Evolutionary conservation across 2,113 vertebrate genomes (phyloP), one percentile per base, ranked within the genome.

Genomic region (Chionodraco myersi): DNA sequence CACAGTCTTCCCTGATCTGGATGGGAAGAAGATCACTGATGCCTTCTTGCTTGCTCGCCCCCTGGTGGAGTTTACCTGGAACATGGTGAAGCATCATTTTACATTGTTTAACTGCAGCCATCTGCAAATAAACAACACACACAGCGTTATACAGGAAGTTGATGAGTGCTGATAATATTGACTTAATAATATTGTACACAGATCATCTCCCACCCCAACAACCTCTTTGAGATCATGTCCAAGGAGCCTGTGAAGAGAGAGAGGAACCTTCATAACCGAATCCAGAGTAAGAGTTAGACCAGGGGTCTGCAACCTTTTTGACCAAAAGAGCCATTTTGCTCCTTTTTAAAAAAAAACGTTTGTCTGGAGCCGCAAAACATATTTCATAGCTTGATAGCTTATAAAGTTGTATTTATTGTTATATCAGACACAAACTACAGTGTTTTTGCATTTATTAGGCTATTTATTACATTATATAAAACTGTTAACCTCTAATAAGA

Each of bases 41-140:
- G 93, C 94, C 44, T 95, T 94, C 66, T 61, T 95, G 73, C 82
- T 95, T 51, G 94, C 94, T 70, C 91, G 92, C 47, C 94, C 95
- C 68, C 91, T 95, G 7, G 95, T 95, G 88, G 95, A 95, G 91
- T 95, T 95, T 67, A 94, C 93, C 34, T 95, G 95, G 94, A 95
- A 94, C 90, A 95, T 94, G 90, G 94, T 94, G 12, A 83, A 80
- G 23, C 15, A 4, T 30, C 52, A 8, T 8, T 68, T 45, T 5
- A 26, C 23, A 26, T 36, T 2, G 14, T 66, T 51, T 58, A 26
- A 2, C 34, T 21, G 6, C 23, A 26, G 4, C 6, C 11, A 26
- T 49, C 6, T 68, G 4, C 53, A 47, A 21, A 12, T 41, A 36
- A 48, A 36, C 30, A 49, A 51, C 7, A 15, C 21, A 60, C 6